Conservation (phyloP, 1,140 invertebrate species). For the Heliothis virescens region DNA sequence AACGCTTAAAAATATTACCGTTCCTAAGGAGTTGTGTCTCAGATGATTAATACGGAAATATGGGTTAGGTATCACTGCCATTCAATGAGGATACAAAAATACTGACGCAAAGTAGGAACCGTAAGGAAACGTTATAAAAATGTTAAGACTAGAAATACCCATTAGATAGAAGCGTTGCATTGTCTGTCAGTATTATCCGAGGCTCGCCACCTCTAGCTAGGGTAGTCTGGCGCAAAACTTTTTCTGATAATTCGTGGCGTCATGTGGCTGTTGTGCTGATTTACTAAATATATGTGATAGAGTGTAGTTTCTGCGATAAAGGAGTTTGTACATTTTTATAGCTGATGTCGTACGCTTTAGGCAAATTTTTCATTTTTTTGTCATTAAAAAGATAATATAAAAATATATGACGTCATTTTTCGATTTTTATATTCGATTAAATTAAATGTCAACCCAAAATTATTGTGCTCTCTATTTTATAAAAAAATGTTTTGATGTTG, state of each 20-base stretch:
- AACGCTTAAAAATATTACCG: background rate
- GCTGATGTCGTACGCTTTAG: conserved; percentile 41
- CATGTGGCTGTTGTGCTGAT: conserved; percentile 38
- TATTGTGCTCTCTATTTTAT: conserved; percentile 43
- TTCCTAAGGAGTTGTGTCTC: background rate
- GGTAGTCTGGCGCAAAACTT: conserved; percentile 7
- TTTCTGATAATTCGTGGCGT: conserved; percentile 26
- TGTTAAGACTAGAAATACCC: conserved; percentile 18
- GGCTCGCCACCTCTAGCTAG: conserved; percentile 33
- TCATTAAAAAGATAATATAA: background rate
- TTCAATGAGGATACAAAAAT: background rate
- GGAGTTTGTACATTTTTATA: conserved; percentile 44
- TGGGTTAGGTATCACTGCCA: conserved; percentile 3
- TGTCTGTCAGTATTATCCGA: conserved; percentile 16
- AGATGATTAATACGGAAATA: background rate
- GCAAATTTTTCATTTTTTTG: conserved; percentile 10
- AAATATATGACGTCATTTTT: conserved; percentile 7
- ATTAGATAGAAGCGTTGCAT: conserved; percentile 18
- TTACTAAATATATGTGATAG: conserved; percentile 45
- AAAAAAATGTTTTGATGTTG: conserved; percentile 6
- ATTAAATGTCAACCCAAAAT: conserved; percentile 37
- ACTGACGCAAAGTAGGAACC: conserved; percentile 9
- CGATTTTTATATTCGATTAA: conserved; percentile 10
- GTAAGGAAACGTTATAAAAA: conserved; percentile 8
- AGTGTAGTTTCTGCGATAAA: conserved; percentile 22